Evolutionary conservation across 2,888 invertebrate genomes (phyloP), one percentile per base, ranked within the genome.

Genomic region (Cremastinae sp.): DNA sequence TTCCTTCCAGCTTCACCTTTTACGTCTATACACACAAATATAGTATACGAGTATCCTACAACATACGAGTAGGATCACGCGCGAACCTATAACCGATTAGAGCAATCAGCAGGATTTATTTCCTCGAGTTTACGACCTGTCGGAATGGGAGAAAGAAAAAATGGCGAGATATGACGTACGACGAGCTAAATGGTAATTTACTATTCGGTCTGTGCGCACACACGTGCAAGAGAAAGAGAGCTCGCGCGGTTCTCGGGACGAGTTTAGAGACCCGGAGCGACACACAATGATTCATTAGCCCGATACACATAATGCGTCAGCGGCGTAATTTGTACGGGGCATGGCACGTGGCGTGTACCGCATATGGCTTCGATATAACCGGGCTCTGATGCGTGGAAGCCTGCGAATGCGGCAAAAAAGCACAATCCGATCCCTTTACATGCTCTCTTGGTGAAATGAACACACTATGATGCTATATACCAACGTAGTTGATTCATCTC

Each of bases 281-380:
- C n/a, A n/a, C n/a, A 22, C 22, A 68, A 75, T 62, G 68, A 49
- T 16, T 66, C 62, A 64, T 72, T 68, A 62, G 56, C 56, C 41
- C 43, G 43, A 68, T 75, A 75, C 62, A 68, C 61, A 72, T 75
- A 68, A 72, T 22, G 56, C 43, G 47, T 18, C 54, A 51, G 71
- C 49, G 16, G 22, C 36, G 51, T 56, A 54, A 47, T 71, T 36
- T 51, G 53, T 56, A 53, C 34, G 36, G 43, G 49, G 38, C 12
- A 0, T 58, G 64, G 69, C 76, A 64, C 76, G 75, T 75, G 75
- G 62, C 68, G 18, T 38, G 69, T 69, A 69, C 49, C 64, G 47
- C 76, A 76, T 59, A 54, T 73, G 73, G 75, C 28, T 45, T 76
- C 64, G 68, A 76, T 73, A 43, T 72, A 51, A 65, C 72, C n/a